phyloP scores from a whole-genome alignment of 2,113 vertebrate species.

The Trogon surrucura region DNA sequence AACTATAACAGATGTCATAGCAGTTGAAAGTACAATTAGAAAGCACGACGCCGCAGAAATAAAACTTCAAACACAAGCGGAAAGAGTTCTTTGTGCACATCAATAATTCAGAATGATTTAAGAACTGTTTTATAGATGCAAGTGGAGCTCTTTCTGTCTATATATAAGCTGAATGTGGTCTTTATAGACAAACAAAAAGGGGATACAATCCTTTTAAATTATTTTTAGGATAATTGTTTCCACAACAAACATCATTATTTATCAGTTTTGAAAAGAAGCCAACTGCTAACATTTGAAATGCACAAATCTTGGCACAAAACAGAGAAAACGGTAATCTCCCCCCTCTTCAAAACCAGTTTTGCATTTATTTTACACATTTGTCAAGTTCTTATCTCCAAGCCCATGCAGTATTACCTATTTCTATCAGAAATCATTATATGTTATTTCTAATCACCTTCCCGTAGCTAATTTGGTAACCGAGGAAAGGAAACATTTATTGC shows the following conservation, averaged over 20 bases:
- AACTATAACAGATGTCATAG: slow-evolving; percentile 67
- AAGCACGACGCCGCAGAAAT: slow-evolving; percentile 58
- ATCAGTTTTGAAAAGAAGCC: slow-evolving; percentile 66
- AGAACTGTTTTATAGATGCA: slow-evolving; percentile 65
- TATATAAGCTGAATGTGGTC: slow-evolving; percentile 58
- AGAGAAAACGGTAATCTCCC: slow-evolving; percentile 48
- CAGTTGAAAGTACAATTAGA: slow-evolving; percentile 70
- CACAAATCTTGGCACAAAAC: slow-evolving; percentile 48
- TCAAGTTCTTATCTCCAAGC: slow-evolving; percentile 66
- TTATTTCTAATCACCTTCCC: slow-evolving; percentile 53
- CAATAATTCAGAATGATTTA: slow-evolving; percentile 65
- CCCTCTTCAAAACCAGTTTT: slow-evolving; percentile 44
- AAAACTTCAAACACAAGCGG: slow-evolving; percentile 65
- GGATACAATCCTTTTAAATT: slow-evolving; percentile 60
- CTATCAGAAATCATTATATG: slow-evolving; percentile 56
- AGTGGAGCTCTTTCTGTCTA: slow-evolving; percentile 45
- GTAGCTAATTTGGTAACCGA: slow-evolving; percentile 42
- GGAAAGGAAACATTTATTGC: slow-evolving; percentile 60
- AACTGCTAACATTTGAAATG: slow-evolving; percentile 66
- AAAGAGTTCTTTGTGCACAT: slow-evolving; percentile 52
- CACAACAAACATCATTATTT: slow-evolving; percentile 69
- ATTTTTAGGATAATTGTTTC: slow-evolving; percentile 72
- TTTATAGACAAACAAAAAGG: slow-evolving; percentile 70
- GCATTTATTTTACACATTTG: slow-evolving; percentile 56
- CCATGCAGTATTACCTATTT: slow-evolving; percentile 10